These are phyloP conservation scores for Ctenoplectra terminalis DNA, from an alignment of 1,140 invertebrate species.

Conservation along the genomic window DNA sequence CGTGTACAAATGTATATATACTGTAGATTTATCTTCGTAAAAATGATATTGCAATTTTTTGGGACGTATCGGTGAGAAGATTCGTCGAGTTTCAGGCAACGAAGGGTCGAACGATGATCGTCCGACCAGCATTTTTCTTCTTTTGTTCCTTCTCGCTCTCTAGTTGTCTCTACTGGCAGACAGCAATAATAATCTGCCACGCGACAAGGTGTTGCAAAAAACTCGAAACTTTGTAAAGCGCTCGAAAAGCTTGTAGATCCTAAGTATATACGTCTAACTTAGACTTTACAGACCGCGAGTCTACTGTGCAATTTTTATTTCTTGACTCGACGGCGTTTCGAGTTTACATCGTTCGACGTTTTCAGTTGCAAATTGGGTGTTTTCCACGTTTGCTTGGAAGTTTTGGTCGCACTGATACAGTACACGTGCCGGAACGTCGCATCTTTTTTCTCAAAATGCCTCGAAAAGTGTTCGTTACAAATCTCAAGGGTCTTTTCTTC, in stretches of 20 bases:
- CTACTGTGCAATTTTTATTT: background rate
- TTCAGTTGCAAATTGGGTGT: background rate
- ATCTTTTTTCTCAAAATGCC: background rate
- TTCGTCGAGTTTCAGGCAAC: conserved; percentile 14
- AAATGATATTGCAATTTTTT: background rate
- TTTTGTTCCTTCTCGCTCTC: background rate
- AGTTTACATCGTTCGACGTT: too few relatives aligned
- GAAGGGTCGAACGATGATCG: background rate
- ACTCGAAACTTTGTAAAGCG: conserved; percentile 46
- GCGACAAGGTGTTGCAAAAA: conserved; percentile 18
- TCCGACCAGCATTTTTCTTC: background rate
- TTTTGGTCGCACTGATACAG: background rate
- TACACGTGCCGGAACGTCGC: background rate
- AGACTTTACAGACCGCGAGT: background rate
- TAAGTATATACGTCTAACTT: background rate
- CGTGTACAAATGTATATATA: conserved; percentile 3
- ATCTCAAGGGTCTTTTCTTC: background rate
- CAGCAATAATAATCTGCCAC: background rate
- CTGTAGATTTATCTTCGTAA: background rate
- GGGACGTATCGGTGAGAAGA: background rate
- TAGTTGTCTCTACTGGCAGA: background rate
- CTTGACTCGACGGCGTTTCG: background rate
- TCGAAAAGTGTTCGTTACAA: background rate
- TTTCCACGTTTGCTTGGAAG: background rate
- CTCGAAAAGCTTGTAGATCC: conserved; percentile 36